Evolutionary conservation across 2,113 vertebrate species (phyloP).

Genomic region (Isichthys henryi): DNA sequence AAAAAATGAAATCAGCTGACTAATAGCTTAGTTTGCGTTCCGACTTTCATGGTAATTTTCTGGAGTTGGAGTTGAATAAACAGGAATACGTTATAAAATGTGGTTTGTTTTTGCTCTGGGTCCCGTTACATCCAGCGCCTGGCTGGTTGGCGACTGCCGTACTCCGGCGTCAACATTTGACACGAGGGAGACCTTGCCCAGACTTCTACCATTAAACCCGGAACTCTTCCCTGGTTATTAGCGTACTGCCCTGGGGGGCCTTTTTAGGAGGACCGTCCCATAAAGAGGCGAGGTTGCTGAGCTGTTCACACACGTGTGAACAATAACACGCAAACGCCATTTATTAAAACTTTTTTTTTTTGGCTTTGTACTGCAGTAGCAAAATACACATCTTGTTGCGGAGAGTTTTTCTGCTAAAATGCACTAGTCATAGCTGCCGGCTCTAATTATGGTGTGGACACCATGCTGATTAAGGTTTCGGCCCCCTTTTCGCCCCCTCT

Average conservation of each 20-base stretch:
- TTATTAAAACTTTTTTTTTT: neutral
- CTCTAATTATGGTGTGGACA: neutral
- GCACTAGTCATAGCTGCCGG: neutral
- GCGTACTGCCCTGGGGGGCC: neutral
- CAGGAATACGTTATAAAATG: slow-evolving; percentile 24
- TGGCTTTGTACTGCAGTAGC: neutral
- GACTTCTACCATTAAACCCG: slow-evolving; percentile 17
- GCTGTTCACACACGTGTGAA: neutral
- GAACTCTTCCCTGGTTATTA: neutral
- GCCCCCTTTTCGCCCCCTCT: slow-evolving; percentile 42
- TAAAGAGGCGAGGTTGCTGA: neutral
- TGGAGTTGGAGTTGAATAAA: slow-evolving; percentile 14
- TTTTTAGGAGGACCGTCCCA: neutral
- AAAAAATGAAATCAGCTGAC: slow-evolving; percentile 18
- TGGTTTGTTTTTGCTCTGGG: slow-evolving; percentile 32
- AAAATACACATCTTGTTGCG: neutral
- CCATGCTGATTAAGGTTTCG: slow-evolving; percentile 41
- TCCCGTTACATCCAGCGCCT: slow-evolving; percentile 16
- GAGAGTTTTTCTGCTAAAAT: neutral
- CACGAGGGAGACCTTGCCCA: slow-evolving; percentile 13
- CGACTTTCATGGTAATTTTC: slow-evolving; percentile 9
- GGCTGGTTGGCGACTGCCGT: slow-evolving; percentile 16
- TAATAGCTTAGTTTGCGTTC: slow-evolving; percentile 15
- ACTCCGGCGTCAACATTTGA: slow-evolving; percentile 17
- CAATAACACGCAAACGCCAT: neutral